Percentiles rank a stretch among this genome's conserved stretches.
phyloP scores from a whole-genome alignment of 2,888 invertebrate species.

The Synanthedon vespiformis region DNA sequence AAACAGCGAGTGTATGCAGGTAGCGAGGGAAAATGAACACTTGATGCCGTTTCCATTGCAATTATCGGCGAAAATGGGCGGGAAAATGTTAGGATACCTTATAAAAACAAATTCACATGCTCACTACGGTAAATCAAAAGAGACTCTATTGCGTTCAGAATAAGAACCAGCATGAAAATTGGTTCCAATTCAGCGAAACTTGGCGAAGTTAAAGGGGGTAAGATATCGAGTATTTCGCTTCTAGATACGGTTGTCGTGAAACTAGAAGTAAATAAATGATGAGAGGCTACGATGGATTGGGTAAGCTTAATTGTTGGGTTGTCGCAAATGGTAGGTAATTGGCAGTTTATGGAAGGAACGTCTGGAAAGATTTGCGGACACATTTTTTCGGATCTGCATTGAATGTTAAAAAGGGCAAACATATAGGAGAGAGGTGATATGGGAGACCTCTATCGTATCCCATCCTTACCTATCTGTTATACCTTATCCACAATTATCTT shows the following conservation, averaged over 20 bases:
- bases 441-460: too few relatives aligned
- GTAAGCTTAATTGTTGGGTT: conserved; percentile 2
- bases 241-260: conserved; percentile 20
- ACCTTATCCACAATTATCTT: too few relatives aligned
- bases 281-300: conserved; percentile 9
- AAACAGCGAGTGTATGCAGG: background rate
- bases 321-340: background rate
- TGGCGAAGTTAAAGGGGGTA: conserved; percentile 8
- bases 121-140: background rate
- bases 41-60: conserved; percentile 26
- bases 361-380: too few relatives aligned
- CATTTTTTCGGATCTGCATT: too few relatives aligned
- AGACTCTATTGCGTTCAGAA: background rate
- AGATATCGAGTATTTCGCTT: conserved; percentile 13
- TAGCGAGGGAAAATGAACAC: conserved; percentile 36
- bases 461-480: too few relatives aligned
- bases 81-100: conserved; percentile 8
- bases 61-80: conserved; percentile 27
- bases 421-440: too few relatives aligned
- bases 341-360: background rate
- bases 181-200: background rate
- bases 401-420: too few relatives aligned
- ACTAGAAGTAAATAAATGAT: conserved; percentile 27
- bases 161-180: background rate
- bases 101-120: background rate